Base-by-base conservation (phyloP, 2,113 vertebrate genomes). In the Pygoscelis antarcticus region DNA sequence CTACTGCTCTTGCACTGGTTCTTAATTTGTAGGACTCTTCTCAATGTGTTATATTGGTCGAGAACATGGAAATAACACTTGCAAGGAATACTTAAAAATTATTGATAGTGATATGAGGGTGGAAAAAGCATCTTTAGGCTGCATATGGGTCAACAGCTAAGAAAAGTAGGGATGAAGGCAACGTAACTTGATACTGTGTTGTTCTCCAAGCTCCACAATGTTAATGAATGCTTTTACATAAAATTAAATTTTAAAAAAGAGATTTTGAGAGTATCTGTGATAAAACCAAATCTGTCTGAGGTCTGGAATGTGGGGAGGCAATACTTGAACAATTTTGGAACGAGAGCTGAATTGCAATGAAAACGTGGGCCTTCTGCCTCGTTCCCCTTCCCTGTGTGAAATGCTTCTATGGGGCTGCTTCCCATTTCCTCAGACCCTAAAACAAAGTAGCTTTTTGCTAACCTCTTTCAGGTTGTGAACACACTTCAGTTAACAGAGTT, bases 391-490 rank as follows among this genome's bases (percentile, higher is more conserved):
- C 7, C 6, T 8, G 8, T 51, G 12, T 49, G 55, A 46, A 46
- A 52, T 46, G 40, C 8, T 62, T 61, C 25, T 38, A 3, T 47
- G 58, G 25, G 22, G 13, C 55, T 79, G 29, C 36, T 90, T 69
- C 71, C 54, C 10, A 2, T 75, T 61, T 76, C 58, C 34, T 6
- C 26, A 42, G 42, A 60, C 32, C 25, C 61, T 76, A 25, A 69
- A 70, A 19, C 44, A 46, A 34, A 89, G 27, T 4, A 55, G 36
- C 25, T 76, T 55, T 79, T 74, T 83, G 52, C 30, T 13, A 1
- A 12, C 40, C 12, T 22, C 0, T 1, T 36, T 47, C 0, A 1
- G 16, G 14, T 42, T 82, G n/a, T 34, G 38, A 70, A 3, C 21
- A 27, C 14, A 16, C 3, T 8, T 69, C 40, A 61, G 6, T 75